Base-by-base conservation (phyloP, 2,113 vertebrate genomes). In the Oophaga pumilio region DNA sequence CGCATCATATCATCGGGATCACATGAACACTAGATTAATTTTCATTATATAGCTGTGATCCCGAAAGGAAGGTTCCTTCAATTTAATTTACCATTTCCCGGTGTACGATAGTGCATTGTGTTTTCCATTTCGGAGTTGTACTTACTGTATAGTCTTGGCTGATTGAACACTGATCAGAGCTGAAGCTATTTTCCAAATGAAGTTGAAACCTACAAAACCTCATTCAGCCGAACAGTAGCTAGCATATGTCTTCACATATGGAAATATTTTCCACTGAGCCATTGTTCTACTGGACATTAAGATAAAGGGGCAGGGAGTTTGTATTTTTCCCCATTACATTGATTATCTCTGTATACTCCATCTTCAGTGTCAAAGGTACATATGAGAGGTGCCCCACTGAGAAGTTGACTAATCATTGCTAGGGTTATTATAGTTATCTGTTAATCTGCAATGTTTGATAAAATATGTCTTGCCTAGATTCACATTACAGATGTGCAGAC, bases 151-250 rank as follows among this genome's bases (percentile, higher is more conserved):
- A 78, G 4, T n/a, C 76, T 17, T 28, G 76, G 52, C n/a, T 15
- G 76, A 13, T 6, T 53, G 28, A 77, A 26, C 12, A 53, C 76
- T 57, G 53, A 59, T 79, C 52, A 8, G 5, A 57, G 10, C 11
- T 20, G n/a, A 60, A 80, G 77, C 26, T 60, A 80, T 80, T 80
- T 60, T 59, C 77, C 15, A 20, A 59, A 60, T 59, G 26, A 60
- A 18, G 24, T 8, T 59, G 24, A 57, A 79, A 79, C n/a, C 52
- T 59, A 79, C 76, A 56, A 56, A 80, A 80, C 53, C 53, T 80
- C 71, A 17, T 74, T 33, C 43, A 50, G 33, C 71, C 50, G 50
- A 10, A 50, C 71, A 74, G 26, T 20, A 74, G 33, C 50, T 17
- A 73, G 18, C 68, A 69, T 69, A 69, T 9, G 2, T 43, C 69